These are phyloP conservation scores for Podargus strigoides DNA, from an alignment of 2,797 vertebrate species.

Conservation along the genomic window DNA sequence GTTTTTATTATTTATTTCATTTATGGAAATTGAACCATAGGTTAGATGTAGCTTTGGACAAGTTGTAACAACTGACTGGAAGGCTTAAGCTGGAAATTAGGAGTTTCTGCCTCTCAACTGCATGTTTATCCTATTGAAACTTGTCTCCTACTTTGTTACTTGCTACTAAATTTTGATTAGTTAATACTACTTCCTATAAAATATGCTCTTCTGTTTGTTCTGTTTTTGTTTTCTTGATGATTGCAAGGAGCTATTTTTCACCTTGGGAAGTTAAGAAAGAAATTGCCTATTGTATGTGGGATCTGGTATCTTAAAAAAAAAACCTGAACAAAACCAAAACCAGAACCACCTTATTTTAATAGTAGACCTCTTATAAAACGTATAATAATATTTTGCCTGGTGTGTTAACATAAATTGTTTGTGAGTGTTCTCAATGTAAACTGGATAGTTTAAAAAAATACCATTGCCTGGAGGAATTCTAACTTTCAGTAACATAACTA, in stretches of 20 bases:
- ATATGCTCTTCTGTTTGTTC: not conserved
- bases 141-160: not conserved
- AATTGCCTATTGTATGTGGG: not conserved
- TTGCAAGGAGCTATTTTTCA: not conserved
- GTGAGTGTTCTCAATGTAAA: not conserved
- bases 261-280: not conserved
- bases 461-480: not conserved
- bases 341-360: not conserved
- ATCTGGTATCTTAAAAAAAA: not conserved
- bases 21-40: conserved; percentile 7
- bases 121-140: not conserved
- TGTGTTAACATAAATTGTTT: not conserved
- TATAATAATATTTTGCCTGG: not conserved
- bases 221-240: not conserved
- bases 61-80: not conserved
- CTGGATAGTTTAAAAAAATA: not conserved
- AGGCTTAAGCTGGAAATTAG: not conserved
- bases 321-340: too few species aligned
- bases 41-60: not conserved
- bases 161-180: not conserved
- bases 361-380: not conserved
- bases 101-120: not conserved
- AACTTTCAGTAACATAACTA: not conserved
- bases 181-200: not conserved
- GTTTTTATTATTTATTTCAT: not conserved